Evolutionary conservation across 2,888 invertebrate species (phyloP), one percentile per base, ranked within the genome.

Genomic region (Sericinus montela): DNA sequence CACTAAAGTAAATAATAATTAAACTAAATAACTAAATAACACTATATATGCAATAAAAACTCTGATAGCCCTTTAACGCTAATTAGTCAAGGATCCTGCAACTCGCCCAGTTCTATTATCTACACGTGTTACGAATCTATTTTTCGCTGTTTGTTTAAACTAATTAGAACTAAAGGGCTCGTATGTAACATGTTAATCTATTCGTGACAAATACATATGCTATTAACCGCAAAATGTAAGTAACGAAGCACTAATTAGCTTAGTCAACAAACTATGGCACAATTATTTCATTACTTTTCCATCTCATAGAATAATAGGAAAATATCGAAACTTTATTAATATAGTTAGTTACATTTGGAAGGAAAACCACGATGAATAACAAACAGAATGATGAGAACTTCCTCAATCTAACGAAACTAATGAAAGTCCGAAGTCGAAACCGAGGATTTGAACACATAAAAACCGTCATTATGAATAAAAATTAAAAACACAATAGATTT

Each of bases 241-340:
- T 42, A 47, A 50, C 45, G 59, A 63, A 61, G 56, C 58, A 62
- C 60, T 56, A 62, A 53, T 63, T 65, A 58, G 52, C 54, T 63
- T 65, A 58, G 52, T 55, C 58, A 55, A 62, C 64, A 61, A 66
- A 63, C 63, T 58, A 60, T 60, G 65, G 65, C 62, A 67, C 63
- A 65, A 68, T 70, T 68, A 62, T 63, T 58, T 59, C 64, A 57
- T 48, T 52, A 56, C 59, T 65, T 73, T 74, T 72, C 73, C 63
- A 68, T 69, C 49, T 35, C 52, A 37, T 25, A 48, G 8, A 23
- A 13, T 32, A 32, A 32, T 34, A 48, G 42, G 37, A 25, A 48
- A 40, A 46, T 11, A 28, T 47, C 19, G 29, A 30, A 15, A 28
- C 11, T 14, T n/a, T 36, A 41, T 28, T 40, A 13, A 45, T 35